A percentile compares a stretch with the other conserved stretches of the same genome.
Conservation (phyloP, 2,797 vertebrate genomes). For the Hirundo rustica region DNA sequence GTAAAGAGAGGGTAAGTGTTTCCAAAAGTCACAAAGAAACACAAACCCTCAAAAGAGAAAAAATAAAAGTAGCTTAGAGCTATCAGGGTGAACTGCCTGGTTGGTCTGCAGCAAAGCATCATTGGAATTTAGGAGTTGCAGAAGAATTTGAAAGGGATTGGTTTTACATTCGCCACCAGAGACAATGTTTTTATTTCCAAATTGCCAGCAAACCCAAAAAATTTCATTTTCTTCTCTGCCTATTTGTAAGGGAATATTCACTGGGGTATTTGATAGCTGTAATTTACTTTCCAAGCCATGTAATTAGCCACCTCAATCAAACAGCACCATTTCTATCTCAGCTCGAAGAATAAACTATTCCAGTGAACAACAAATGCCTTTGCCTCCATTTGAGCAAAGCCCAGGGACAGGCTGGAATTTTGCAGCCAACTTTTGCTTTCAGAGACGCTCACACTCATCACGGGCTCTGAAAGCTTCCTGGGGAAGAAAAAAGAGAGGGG, state of each 20-base stretch:
- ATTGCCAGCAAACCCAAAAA: conserved; percentile 54
- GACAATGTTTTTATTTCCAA: conserved; percentile 58
- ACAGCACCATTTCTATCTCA: not conserved
- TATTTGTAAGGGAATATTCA: conserved; percentile 45
- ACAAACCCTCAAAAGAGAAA: not conserved
- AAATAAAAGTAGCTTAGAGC: not conserved
- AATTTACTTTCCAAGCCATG: conserved; percentile 58
- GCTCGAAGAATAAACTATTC: conserved; percentile 36
- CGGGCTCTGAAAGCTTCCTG: not conserved
- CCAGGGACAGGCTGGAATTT: not conserved
- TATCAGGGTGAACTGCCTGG: not conserved
- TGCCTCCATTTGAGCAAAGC: not conserved
- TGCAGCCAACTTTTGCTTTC: not conserved
- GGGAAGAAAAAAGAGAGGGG: not conserved
- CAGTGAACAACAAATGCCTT: not conserved
- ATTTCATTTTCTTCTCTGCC: conserved; percentile 22
- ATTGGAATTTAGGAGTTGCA: not conserved
- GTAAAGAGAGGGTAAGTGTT: not conserved
- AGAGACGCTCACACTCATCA: fast-evolving
- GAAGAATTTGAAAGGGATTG: conserved; percentile 4
- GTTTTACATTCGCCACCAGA: not conserved
- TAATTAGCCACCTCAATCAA: conserved; percentile 66
- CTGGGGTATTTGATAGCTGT: conserved; percentile 59
- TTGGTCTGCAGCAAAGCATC: not conserved
- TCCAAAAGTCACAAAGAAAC: not conserved